phyloP scores from a whole-genome alignment of 2,888 invertebrate genomes.

The Tinea trinotella region DNA sequence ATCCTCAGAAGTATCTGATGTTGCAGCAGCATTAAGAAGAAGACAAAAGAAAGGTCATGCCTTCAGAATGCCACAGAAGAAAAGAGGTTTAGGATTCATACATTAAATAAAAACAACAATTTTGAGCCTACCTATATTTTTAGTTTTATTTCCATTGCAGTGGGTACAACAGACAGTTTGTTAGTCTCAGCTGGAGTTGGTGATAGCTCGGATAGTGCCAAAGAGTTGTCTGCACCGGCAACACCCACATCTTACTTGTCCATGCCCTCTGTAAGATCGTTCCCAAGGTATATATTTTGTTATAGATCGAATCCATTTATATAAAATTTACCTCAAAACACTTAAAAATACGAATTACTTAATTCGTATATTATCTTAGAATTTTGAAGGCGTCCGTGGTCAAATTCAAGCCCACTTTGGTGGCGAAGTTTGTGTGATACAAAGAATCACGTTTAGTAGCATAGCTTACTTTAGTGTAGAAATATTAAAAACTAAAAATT shows the following conservation, averaged over 20 bases:
- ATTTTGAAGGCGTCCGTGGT: no score
- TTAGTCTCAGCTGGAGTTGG: conserved; percentile 52
- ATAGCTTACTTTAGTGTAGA: no score
- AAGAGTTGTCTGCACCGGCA: conserved; percentile 54
- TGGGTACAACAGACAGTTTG: conserved; percentile 61
- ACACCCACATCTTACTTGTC: conserved; percentile 86
- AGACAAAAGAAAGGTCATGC: conserved; percentile 59
- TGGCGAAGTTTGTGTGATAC: no score
- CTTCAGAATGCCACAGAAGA: conserved; percentile 58
- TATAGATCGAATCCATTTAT: no score
- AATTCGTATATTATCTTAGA: no score
- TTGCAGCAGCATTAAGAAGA: conserved; percentile 51
- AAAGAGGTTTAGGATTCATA: conserved; percentile 37
- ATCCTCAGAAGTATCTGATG: conserved; percentile 60
- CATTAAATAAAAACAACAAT: no score
- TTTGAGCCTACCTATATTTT: background rate
- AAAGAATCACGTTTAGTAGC: no score
- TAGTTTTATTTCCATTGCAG: conserved; percentile 27
- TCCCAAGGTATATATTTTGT: conserved; percentile 83
- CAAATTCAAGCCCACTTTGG: no score
- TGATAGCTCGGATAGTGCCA: conserved; percentile 56
- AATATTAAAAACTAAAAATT: no score
- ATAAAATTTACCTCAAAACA: no score
- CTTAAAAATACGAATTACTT: no score
- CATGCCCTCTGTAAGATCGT: conserved; percentile 89